phyloP scores from a whole-genome alignment of 1,140 invertebrate genomes.

The Drosophila novamexicana region DNA sequence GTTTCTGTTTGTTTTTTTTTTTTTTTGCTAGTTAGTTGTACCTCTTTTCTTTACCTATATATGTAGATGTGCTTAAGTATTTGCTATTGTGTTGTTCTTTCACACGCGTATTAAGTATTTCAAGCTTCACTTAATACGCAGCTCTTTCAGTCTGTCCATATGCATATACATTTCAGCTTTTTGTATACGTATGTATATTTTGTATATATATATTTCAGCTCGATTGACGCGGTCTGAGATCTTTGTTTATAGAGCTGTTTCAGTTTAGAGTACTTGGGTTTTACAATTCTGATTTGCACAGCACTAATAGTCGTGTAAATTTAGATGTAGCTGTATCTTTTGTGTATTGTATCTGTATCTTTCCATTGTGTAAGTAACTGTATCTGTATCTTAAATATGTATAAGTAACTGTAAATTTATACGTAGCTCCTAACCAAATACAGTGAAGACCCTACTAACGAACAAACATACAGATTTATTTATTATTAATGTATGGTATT shows the following conservation, averaged over 20 bases:
- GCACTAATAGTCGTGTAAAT: slow-evolving; percentile 3
- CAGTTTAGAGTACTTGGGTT: slow-evolving; percentile 1
- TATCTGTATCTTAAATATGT: slow-evolving; percentile 8
- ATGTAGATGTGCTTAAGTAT: slow-evolving; percentile 15
- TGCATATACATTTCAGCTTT: not conserved
- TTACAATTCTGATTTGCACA: slow-evolving; percentile 11
- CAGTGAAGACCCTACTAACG: not conserved
- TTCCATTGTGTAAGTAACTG: not conserved
- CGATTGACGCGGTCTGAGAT: slow-evolving; percentile 18
- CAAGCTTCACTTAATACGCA: slow-evolving; percentile 9
- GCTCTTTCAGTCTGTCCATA: slow-evolving; percentile 6
- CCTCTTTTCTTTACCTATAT: not conserved
- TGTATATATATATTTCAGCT: slow-evolving; percentile 1
- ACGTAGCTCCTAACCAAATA: not conserved
- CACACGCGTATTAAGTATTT: slow-evolving; percentile 18
- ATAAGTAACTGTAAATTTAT: not conserved
- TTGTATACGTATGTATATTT: not conserved
- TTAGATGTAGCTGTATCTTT: not conserved
- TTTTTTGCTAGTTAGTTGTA: not conserved
- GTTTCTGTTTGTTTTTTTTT: not conserved
- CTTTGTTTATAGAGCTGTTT: slow-evolving; percentile 34
- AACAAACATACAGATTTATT: too few relatives aligned
- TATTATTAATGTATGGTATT: too few relatives aligned
- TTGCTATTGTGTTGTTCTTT: slow-evolving; percentile 1
- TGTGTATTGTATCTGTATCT: slow-evolving; percentile 5